Base-by-base conservation (phyloP, 2,113 vertebrate genomes). In the Archocentrus centrarchus region DNA sequence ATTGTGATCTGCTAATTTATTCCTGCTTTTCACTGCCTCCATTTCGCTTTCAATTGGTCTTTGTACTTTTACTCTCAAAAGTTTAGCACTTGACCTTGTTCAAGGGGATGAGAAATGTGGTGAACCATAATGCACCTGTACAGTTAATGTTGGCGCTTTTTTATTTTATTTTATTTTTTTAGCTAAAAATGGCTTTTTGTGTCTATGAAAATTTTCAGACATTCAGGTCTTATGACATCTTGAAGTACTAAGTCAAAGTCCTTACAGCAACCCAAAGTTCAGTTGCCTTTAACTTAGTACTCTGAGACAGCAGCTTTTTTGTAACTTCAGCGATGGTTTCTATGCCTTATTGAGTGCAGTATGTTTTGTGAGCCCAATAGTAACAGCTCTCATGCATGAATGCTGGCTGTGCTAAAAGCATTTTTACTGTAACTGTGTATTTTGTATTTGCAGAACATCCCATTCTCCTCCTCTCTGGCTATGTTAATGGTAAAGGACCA, bases 341-440 rank as follows among this genome's bases (percentile, higher is more conserved):
- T 92, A 89, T 91, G 93, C 91, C 92, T 94, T 94, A 90, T 89
- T 89, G 87, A 80, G 81, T 86, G 91, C 86, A 37, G 89, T 93
- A 64, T 13, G 44, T 91, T 89, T 82, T 91, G 84, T 90, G 68
- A 84, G 75, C 82, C 86, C 37, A 84, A 89, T 77, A 89, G 80
- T 80, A 88, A 83, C 66, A 82, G 86, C 91, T 93, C 77, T 88
- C 14, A 70, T 93, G 93, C 93, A 95, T 94, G 95, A 94, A 94
- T 92, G 93, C 94, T 85, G 83, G 85, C 81, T 91, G 88, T 91
- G 64, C 86, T 82, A 66, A 79, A 50, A 87, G 87, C 80, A 88
- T 93, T 93, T 93, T 79, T 91, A 92, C 85, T 88, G 82, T 93
- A 77, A 81, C 78, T 87, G 78, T 92, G 88, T 90, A 85, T 91